Evolutionary conservation across 2,113 vertebrate genomes (phyloP).

Genomic region (Apodemus speciosus): DNA sequence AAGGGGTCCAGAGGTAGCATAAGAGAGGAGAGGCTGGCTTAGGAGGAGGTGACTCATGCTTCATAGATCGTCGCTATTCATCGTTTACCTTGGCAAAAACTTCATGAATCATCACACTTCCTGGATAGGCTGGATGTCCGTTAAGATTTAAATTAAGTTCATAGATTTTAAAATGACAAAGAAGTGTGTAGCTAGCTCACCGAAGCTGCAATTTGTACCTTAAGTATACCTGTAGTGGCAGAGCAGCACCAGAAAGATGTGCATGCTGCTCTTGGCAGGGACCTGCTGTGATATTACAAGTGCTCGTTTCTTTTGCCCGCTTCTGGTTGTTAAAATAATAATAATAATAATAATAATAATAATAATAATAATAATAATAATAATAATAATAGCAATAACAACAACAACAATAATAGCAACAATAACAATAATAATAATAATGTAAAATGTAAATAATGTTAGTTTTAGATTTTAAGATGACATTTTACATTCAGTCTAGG

Average conservation of each 20-base stretch:
- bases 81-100: slow-evolving; percentile 39
- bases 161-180: neutral
- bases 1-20: neutral
- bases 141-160: neutral
- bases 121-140: neutral
- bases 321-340: neutral
- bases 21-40: slow-evolving; percentile 6
- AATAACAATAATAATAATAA: neutral
- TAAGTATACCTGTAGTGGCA: neutral
- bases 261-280: neutral
- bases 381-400: neutral
- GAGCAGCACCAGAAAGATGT: neutral
- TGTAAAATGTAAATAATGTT: neutral
- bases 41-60: slow-evolving; percentile 61
- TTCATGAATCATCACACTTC: neutral
- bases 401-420: neutral
- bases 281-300: neutral
- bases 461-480: slow-evolving; percentile 21
- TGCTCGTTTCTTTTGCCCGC: neutral
- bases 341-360: neutral
- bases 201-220: neutral
- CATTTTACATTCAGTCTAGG: slow-evolving; percentile 21
- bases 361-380: neutral
- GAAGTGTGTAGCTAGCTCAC: neutral
- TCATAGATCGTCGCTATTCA: slow-evolving; percentile 35